Evolutionary conservation across 1,140 invertebrate genomes (phyloP).

Genomic region (Dufourea novaeangliae): DNA sequence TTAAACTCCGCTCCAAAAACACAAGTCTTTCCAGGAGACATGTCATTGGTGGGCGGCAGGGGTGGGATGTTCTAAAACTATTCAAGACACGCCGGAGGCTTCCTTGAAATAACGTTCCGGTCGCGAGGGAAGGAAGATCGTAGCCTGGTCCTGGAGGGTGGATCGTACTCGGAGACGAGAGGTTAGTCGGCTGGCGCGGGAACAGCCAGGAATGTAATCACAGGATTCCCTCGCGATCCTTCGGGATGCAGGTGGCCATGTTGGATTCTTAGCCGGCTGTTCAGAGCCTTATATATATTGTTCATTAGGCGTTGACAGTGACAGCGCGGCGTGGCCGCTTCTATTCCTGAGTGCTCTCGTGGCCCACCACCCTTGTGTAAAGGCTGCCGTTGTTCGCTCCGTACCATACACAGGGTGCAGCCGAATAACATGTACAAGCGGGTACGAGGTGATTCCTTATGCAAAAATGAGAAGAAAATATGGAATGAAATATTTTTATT

Average conservation of each 20-base stretch:
- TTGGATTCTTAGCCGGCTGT: constrained; percentile 73
- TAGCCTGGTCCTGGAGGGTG: constrained; percentile 52
- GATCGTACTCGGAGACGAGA: constrained; percentile 65
- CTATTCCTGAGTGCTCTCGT: constrained; percentile 58
- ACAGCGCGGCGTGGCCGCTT: constrained; percentile 56
- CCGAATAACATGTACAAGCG: too few species aligned
- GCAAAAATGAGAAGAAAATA: too few species aligned
- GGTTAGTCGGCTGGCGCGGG: constrained; percentile 59
- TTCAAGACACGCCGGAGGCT: constrained; percentile 69
- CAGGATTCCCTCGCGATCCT: constrained; percentile 73
- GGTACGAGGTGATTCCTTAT: too few species aligned
- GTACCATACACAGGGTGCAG: too few species aligned
- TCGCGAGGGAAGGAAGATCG: too few species aligned
- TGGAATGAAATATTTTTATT: too few species aligned
- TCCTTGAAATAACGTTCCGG: constrained; percentile 62
- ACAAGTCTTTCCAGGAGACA: constrained; percentile 48
- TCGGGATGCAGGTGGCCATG: constrained; percentile 73
- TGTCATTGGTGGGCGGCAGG: too few species aligned
- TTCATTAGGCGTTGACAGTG: constrained; percentile 77
- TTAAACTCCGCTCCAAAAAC: not conserved
- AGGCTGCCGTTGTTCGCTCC: not conserved
- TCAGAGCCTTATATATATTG: constrained; percentile 70
- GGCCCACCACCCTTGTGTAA: not conserved
- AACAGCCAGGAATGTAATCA: constrained; percentile 74
- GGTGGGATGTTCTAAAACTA: constrained; percentile 75